Evolutionary conservation across 2,888 invertebrate genomes (phyloP).

Genomic region (Mystacides longicornis): DNA sequence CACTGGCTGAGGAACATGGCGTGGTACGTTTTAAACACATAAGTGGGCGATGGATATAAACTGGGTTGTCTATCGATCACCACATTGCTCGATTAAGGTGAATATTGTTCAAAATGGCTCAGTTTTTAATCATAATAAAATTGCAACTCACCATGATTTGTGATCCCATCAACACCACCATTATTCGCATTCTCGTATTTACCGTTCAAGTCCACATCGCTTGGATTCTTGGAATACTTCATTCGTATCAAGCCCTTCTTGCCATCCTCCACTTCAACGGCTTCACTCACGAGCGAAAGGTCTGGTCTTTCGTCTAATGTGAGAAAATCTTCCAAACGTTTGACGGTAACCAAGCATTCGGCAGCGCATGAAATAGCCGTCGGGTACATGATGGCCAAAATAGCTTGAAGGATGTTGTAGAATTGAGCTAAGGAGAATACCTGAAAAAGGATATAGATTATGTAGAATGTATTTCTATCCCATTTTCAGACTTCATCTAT

Average conservation of each 20-base stretch:
- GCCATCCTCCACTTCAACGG: neutral
- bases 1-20: too few relatives aligned
- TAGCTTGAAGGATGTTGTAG: constrained; percentile 55
- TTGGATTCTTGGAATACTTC: neutral
- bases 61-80: too few relatives aligned
- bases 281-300: constrained; percentile 22
- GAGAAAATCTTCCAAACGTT: constrained; percentile 53
- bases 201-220: neutral
- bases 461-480: too few relatives aligned
- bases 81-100: too few relatives aligned
- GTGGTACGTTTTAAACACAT: too few relatives aligned
- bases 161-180: neutral
- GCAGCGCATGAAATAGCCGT: constrained; percentile 51
- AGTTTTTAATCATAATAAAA: too few relatives aligned
- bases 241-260: neutral
- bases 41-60: too few relatives aligned
- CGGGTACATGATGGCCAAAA: constrained; percentile 55
- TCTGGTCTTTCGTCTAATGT: constrained; percentile 32
- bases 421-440: constrained; percentile 58
- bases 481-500: too few relatives aligned
- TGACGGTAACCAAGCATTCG: constrained; percentile 54
- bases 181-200: neutral
- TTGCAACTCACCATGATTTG: too few relatives aligned
- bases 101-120: too few relatives aligned
- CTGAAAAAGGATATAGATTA: too few relatives aligned